Evolutionary conservation across 2,797 vertebrate genomes (phyloP).

Genomic region (Parambassis ranga): DNA sequence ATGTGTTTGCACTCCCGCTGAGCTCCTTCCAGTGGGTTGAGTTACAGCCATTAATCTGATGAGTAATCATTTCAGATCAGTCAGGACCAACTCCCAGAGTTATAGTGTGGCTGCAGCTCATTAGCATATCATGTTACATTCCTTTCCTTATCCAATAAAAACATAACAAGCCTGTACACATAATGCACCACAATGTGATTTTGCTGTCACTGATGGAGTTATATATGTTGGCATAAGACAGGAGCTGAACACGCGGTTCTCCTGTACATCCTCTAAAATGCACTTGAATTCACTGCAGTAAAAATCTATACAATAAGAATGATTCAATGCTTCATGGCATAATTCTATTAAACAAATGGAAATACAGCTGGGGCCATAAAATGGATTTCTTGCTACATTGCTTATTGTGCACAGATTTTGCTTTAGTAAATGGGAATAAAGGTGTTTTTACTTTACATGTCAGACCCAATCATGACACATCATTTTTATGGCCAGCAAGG

Average conservation of each 20-base stretch:
- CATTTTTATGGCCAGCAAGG: neutral
- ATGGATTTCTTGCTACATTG: neutral
- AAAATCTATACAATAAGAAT: conserved; percentile 4
- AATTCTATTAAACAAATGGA: conserved; percentile 1
- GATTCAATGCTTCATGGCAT: neutral
- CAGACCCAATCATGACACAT: neutral
- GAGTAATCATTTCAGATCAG: conserved; percentile 49
- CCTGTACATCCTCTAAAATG: neutral
- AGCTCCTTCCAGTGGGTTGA: too few species aligned
- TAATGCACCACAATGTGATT: conserved; percentile 3
- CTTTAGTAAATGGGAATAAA: conserved; percentile 5
- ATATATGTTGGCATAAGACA: too few species aligned
- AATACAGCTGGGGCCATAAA: neutral
- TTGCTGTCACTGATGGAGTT: too few species aligned
- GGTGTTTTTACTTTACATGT: neutral
- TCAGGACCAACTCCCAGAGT: conserved; percentile 23
- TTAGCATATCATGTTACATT: conserved; percentile 25
- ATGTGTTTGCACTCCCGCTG: neutral
- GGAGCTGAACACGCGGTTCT: neutral
- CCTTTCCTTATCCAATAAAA: conserved; percentile 17
- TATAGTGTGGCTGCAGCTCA: conserved; percentile 25
- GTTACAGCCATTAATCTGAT: conserved; percentile 49
- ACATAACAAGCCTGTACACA: conserved; percentile 9
- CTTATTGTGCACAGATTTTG: neutral
- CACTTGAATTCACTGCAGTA: neutral